Base-by-base conservation (phyloP, 2,113 vertebrate genomes). In the Micronycteris hirsuta region DNA sequence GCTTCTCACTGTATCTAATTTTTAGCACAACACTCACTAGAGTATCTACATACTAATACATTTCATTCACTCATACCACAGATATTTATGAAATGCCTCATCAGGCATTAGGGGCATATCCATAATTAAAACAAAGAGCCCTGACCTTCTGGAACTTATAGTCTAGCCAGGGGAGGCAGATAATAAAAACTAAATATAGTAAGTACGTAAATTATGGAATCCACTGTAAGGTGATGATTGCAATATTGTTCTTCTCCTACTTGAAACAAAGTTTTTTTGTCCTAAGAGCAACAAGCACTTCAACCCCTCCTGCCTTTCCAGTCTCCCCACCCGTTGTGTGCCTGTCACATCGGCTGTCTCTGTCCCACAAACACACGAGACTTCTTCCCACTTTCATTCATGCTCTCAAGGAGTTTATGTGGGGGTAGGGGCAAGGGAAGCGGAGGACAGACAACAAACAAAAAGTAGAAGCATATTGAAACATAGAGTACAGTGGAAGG, bases 21-120 rank as follows among this genome's bases (percentile, higher is more conserved):
- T 88, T 71, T 85, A 93, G 58, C n/a, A 67, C n/a, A 71, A 19
- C 19, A 41, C 13, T 89, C 78, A 73, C 10, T 70, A 93, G 83
- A 91, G 36, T 58, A 81, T 52, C 91, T 71, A 76, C n/a, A 28
- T 77, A 82, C 36, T 77, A 19, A 89, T 70, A 63, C 63, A 73
- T 82, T 89, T 67, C n/a, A 91, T 61, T 92, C 41, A 83, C 49
- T 90, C 47, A 94, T n/a, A 33, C 80, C 78, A 65, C 38, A 95
- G 74, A 85, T 86, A 92, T 43, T 82, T 89, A 86, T 19, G 86
- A 47, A 94, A 74, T 65, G 47, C 20, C 16, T 95, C 43, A 58
- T 76, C 22, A 80, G 61, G 52, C 63, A 89, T 58, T 84, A 86
- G 63, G 56, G 56, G 56, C 24, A 58, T 19, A 93, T 22, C 41